Evolutionary conservation across 2,888 invertebrate species (phyloP), one percentile per base, ranked within the genome.

Genomic region (Zaprionus obscuricornis): DNA sequence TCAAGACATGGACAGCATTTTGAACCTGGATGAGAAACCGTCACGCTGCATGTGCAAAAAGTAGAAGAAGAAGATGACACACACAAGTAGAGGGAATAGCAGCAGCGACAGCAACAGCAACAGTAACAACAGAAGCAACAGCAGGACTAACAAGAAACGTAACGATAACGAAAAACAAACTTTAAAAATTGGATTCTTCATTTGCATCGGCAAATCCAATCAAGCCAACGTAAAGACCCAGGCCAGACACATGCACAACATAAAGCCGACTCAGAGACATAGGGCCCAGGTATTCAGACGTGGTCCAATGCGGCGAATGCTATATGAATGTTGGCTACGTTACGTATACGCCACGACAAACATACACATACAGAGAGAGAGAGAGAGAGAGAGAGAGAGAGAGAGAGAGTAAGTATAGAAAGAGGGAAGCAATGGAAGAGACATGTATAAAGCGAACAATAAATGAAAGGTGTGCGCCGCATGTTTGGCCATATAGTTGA

Each of bases 151-250:
- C 86, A 82, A 83, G 86, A 70, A 74, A 62, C 74, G 81, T 70
- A 75, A 74, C 75, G 83, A 81, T 86, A 86, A 85, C 85, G 87
- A 83, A 87, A 86, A 86, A 87, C 87, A 86, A 86, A 87, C 87
- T 87, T 86, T 74, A 86, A 87, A 86, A 86, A 86, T 87, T 86
- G 87, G 87, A 85, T 87, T 86, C 85, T 82, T 86, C 87, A 85
- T 87, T 86, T 86, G 87, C 86, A 86, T 85, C 82, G 87, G 81
- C 74, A 86, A 86, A 86, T 86, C 87, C 87, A 87, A 86, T 86
- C 86, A 86, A 86, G 85, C 87, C 86, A 81, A 75, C 85, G 85
- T 66, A 87, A 86, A 76, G 79, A 85, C 75, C 83, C 42, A 66
- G 54, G 49, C 79, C 85, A 82, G 74, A 77, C 74, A 84, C 74